These are phyloP conservation scores for Ectemnius cavifrons DNA, from an alignment of 2,888 invertebrate species.

Conservation along the genomic window DNA sequence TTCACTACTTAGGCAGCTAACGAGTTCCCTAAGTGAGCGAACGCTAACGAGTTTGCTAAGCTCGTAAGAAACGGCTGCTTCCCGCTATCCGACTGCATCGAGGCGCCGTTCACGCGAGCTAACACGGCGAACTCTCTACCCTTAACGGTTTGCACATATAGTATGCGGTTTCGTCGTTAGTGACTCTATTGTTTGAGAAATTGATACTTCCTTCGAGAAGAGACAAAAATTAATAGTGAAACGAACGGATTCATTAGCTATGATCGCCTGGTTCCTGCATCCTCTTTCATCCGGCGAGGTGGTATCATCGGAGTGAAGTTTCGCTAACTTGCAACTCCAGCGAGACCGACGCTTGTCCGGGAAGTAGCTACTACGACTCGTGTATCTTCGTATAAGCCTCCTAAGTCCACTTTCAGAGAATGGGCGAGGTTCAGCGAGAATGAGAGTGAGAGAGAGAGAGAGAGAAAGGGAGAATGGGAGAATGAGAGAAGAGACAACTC, in stretches of 20 bases:
- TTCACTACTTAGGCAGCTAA: conserved; percentile 58
- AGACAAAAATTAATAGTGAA: not conserved
- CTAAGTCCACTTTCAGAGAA: not conserved
- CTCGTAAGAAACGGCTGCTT: conserved; percentile 52
- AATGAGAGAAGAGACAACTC: not conserved
- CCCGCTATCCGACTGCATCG: conserved; percentile 18
- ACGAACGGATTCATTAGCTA: not conserved
- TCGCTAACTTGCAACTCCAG: conserved; percentile 5
- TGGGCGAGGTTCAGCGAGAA: no score
- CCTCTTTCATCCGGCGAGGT: no score
- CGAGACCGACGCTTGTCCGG: conserved; percentile 8
- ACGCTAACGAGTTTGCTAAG: conserved; percentile 61
- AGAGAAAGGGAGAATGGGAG: not conserved
- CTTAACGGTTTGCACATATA: not conserved
- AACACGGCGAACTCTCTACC: not conserved
- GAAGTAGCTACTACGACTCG: not conserved
- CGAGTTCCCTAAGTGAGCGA: conserved; percentile 61
- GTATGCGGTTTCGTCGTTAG: not conserved
- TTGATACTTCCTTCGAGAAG: not conserved
- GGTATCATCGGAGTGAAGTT: conserved; percentile 28
- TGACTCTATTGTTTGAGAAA: not conserved
- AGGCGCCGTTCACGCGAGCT: not conserved
- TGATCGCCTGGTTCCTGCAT: no score
- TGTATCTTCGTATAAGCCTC: not conserved
- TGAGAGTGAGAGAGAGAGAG: no score